A percentile compares a stretch with the other conserved stretches of the same genome.
phyloP scores from a whole-genome alignment of 1,140 invertebrate genomes.

The Anadara kagoshimensis region DNA sequence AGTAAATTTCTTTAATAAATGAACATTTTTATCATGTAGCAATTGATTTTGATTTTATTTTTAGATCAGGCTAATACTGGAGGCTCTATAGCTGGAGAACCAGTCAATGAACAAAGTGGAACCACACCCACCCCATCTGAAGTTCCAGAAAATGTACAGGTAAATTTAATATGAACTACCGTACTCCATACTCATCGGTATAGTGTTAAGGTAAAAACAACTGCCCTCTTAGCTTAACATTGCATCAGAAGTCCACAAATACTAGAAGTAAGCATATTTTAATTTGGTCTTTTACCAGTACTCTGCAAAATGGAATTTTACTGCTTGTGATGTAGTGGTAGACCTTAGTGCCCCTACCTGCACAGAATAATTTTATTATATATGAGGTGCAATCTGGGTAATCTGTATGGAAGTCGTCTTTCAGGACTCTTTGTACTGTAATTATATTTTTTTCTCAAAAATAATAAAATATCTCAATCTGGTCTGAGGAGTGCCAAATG shows the following conservation, averaged over 20 bases:
- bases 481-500: no score
- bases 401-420: no score
- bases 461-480: no score
- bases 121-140: constrained; percentile 45
- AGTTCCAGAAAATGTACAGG: constrained; percentile 64
- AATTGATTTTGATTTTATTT: constrained; percentile 13
- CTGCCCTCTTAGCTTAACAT: not conserved
- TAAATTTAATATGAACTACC: constrained; percentile 25
- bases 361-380: no score
- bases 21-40: not conserved
- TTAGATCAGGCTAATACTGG: constrained; percentile 53
- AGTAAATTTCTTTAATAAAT: not conserved
- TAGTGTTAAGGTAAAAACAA: not conserved
- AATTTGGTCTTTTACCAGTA: not conserved
- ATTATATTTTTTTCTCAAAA: no score
- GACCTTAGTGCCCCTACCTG: not conserved
- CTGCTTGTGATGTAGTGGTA: not conserved
- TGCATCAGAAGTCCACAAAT: not conserved
- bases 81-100: constrained; percentile 40
- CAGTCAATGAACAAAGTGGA: constrained; percentile 33
- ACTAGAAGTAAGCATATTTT: not conserved
- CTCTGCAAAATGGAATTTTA: not conserved
- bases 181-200: not conserved
- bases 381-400: no score
- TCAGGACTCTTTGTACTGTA: no score